These are phyloP conservation scores for Leucoraja ocellata DNA, from an alignment of 2,797 vertebrate genomes.

Conservation along the genomic window DNA sequence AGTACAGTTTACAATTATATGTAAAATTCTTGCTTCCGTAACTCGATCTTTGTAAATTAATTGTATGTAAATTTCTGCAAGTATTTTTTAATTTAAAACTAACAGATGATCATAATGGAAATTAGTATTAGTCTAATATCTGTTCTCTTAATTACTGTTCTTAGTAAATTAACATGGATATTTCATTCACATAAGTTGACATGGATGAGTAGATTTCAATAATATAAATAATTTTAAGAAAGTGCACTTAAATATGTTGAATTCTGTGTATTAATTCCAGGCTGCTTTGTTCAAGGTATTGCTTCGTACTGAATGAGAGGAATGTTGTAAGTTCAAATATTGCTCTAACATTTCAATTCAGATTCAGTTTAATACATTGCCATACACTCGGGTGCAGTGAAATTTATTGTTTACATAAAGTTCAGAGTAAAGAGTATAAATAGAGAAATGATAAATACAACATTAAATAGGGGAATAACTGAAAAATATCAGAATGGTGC, in stretches of 20 bases:
- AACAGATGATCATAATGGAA: background rate
- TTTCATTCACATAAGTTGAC: background rate
- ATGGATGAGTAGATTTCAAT: background rate
- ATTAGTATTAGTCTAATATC: background rate
- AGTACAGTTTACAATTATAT: background rate
- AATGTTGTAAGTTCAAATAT: background rate
- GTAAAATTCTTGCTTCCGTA: background rate
- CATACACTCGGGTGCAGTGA: no score
- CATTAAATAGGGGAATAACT: no score
- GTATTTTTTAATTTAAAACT: background rate
- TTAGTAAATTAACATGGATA: background rate
- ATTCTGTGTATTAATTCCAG: background rate
- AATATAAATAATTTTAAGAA: background rate
- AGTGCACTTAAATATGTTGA: background rate
- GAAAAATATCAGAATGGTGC: no score
- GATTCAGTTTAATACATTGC: no score
- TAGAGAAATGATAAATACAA: no score
- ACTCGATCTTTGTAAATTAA: background rate
- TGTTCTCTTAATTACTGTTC: background rate
- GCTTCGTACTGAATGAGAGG: no score
- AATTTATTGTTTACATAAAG: no score
- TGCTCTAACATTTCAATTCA: background rate
- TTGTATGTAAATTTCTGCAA: background rate
- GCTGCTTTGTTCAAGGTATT: background rate
- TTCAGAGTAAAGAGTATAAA: no score